phyloP scores from a whole-genome alignment of 2,113 vertebrate genomes.

The Calonectris borealis region DNA sequence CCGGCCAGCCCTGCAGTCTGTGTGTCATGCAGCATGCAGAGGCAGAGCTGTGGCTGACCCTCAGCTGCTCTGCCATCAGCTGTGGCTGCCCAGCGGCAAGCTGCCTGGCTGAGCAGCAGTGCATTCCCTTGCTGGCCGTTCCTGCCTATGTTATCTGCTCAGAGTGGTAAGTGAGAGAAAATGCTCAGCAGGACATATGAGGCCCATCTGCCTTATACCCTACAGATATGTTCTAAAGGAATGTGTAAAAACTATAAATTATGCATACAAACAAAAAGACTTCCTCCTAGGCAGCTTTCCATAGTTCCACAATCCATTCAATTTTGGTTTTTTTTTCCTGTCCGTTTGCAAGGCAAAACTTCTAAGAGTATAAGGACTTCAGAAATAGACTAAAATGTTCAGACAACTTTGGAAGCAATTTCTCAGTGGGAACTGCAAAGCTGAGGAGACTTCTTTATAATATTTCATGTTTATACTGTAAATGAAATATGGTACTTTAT shows the following conservation, averaged over 20 bases:
- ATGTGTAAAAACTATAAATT: neutral
- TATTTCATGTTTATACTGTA: neutral
- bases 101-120: neutral
- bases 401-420: neutral
- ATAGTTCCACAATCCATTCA: neutral
- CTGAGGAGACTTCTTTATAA: neutral
- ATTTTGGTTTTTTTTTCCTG: neutral
- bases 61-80: neutral
- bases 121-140: neutral
- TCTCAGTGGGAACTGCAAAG: neutral
- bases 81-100: neutral
- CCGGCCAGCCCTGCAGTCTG: neutral
- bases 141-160: neutral
- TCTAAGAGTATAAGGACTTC: neutral
- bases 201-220: neutral
- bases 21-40: neutral
- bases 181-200: neutral
- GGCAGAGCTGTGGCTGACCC: neutral
- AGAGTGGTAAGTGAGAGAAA: neutral
- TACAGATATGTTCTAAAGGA: neutral
- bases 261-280: neutral
- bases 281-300: neutral
- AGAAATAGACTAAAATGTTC: neutral
- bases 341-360: neutral
- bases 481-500: neutral